Conservation (phyloP, 2,888 invertebrate species). For the Plemyria rubiginata region DNA sequence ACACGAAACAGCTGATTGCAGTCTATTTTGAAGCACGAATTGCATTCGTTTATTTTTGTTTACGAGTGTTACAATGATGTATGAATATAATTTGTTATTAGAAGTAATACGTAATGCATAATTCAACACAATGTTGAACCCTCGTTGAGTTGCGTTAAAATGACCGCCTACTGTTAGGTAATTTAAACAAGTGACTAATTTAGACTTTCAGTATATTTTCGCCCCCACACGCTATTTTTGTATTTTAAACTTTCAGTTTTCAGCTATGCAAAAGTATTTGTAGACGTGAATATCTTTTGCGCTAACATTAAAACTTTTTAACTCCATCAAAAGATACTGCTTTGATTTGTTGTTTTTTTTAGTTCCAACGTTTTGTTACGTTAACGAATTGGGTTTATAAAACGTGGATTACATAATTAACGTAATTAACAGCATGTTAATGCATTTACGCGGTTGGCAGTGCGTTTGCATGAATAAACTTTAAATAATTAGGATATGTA, state of each 20-base stretch:
- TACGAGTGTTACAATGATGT: constrained; percentile 20
- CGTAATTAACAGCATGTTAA: constrained; percentile 13
- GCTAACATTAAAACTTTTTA: no score
- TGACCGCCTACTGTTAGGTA: no score
- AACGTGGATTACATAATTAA: constrained; percentile 15
- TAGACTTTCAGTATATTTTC: no score
- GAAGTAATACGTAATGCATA: constrained; percentile 7
- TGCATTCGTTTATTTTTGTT: constrained; percentile 36
- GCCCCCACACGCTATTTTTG: no score
- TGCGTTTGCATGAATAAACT: constrained; percentile 50
- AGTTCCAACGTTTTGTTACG: neutral
- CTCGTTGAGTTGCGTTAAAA: neutral
- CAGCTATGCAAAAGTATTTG: no score
- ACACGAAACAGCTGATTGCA: constrained; percentile 52
- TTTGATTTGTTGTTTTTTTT: no score
- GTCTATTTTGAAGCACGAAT: constrained; percentile 37
- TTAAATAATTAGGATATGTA: constrained; percentile 51
- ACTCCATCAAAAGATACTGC: no score
- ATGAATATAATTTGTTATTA: constrained; percentile 13
- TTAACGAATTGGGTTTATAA: constrained; percentile 9
- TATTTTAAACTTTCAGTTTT: no score
- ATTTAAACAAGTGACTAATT: no score
- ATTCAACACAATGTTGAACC: constrained; percentile 3
- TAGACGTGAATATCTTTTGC: no score
- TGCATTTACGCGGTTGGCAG: constrained; percentile 33